Evolutionary conservation across 1,140 invertebrate species (phyloP), one percentile per base, ranked within the genome.

Genomic region (Diploscapter pachys): DNA sequence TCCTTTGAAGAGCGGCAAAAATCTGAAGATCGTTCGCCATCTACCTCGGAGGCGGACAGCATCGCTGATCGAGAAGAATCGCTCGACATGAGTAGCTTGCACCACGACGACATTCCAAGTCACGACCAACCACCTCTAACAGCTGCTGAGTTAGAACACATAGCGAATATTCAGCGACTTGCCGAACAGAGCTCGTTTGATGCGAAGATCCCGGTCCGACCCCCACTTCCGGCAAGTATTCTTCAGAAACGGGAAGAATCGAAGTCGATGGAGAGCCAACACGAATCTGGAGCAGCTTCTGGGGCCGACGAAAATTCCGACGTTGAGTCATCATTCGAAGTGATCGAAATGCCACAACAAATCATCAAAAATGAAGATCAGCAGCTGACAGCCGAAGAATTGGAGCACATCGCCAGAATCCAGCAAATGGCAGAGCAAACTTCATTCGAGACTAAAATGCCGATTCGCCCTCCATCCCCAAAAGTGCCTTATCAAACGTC

Each of bases 161-260:
- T 77, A 56, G 76, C 73, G 11, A 54, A 11, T 4, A 69, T 77
- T 6, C 64, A 68, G 69, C 71, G 63, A 49, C n/a, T 78, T 8
- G 74, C 77, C 54, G 61, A 76, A 11, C 74, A 78, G 63, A 63
- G 69, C 4, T 78, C 77, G 5, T 78, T 76, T n/a, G 74, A 71
- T n/a, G 52, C 55, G 48, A 4, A 61, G n/a, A 63, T n/a, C 4
- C 11, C 4, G 48, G 61, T 69, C 55, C 55, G 54, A 57, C 4
- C 63, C 5, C 51, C 51, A 52, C 13, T 64, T 4, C 6, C 49
- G 50, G 5, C 52, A 70, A 31, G 63, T 48, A 48, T 11, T 63
- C 55, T 55, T 51, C 61, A 51, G n/a, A 50, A 52, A 4, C 31
- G 31, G 31, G 31, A n/a, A 52, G 11, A 4, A 67, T 68, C 6